Evolutionary conservation across 2,888 invertebrate genomes (phyloP).

Genomic region (Kryphioiulus occultus): DNA sequence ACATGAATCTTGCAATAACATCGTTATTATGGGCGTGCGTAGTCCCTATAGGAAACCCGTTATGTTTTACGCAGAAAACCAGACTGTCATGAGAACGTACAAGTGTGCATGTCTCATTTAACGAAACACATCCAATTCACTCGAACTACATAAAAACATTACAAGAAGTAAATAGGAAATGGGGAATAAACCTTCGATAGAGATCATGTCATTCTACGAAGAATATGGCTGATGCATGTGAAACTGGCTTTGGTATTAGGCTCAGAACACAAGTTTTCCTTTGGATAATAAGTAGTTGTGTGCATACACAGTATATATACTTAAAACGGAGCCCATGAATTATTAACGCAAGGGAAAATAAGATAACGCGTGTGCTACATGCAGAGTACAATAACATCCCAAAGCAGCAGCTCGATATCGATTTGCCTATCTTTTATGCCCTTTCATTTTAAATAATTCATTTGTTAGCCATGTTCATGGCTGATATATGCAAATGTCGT

Average conservation of each 20-base stretch:
- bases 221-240: neutral
- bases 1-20: too few relatives aligned
- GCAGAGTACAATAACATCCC: neutral
- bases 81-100: too few relatives aligned
- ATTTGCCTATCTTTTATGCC: slow-evolving; percentile 19
- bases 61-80: neutral
- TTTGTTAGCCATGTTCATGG: neutral
- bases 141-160: neutral
- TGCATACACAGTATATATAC: neutral
- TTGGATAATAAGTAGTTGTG: neutral
- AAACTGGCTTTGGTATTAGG: neutral
- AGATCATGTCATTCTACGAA: neutral
- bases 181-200: too few relatives aligned
- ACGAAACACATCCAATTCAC: neutral
- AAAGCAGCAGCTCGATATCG: slow-evolving; percentile 30
- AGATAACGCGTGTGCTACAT: neutral
- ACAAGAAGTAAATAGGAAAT: neutral
- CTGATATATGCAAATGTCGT: slow-evolving; percentile 1
- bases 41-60: too few relatives aligned
- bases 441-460: slow-evolving; percentile 20
- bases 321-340: neutral
- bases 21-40: too few relatives aligned
- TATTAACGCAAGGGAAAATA: neutral
- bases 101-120: neutral
- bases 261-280: neutral